Evolutionary conservation across 2,888 invertebrate genomes (phyloP).

Genomic region (Pseudolycoriella hygida): DNA sequence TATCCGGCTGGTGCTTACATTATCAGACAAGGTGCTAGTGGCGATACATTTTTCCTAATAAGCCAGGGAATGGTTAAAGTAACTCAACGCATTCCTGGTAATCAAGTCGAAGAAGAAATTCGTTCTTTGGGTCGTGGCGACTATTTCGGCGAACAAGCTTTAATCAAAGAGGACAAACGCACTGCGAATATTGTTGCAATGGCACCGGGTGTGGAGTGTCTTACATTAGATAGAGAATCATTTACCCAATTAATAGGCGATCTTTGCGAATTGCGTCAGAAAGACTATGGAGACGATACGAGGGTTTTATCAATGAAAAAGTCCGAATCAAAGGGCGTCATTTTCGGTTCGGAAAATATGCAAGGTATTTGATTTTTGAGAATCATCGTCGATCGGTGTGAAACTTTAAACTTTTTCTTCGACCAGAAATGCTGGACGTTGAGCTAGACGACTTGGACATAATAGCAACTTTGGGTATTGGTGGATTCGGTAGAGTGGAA

Average conservation of each 20-base stretch:
- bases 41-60: conserved; percentile 82
- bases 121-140: conserved; percentile 55
- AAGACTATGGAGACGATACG: conserved; percentile 52
- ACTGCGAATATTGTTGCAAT: conserved; percentile 87
- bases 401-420: neutral
- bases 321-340: conserved; percentile 26
- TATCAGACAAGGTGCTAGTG: conserved; percentile 69
- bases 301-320: conserved; percentile 27
- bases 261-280: conserved; percentile 52
- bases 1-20: conserved; percentile 65
- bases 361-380: conserved; percentile 16
- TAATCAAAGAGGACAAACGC: conserved; percentile 70
- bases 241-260: conserved; percentile 63
- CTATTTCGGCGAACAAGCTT: conserved; percentile 79
- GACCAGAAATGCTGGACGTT: neutral
- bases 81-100: conserved; percentile 44
- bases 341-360: conserved; percentile 23
- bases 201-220: conserved; percentile 66
- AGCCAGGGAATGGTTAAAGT: conserved; percentile 65
- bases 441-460: conserved; percentile 17
- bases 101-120: conserved; percentile 38
- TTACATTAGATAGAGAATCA: conserved; percentile 63
- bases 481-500: conserved; percentile 83
- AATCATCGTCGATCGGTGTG: neutral
- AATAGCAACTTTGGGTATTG: conserved; percentile 75